Percentiles rank a stretch among this genome's conserved stretches.
Evolutionary conservation across 1,140 invertebrate species (phyloP).

Genomic region (Caenorhabditis remanei): DNA sequence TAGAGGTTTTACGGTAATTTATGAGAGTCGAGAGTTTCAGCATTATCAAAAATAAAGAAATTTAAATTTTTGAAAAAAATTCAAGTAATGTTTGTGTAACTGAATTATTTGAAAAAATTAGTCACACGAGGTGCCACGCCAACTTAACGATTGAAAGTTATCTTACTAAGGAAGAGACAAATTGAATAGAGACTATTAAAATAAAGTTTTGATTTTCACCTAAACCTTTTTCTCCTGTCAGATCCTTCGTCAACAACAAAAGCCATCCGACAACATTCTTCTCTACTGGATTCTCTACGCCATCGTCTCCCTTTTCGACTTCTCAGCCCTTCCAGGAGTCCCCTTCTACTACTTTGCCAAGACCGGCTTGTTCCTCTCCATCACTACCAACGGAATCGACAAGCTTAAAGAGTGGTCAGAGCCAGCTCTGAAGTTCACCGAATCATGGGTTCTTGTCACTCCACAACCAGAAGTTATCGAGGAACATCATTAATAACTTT

Average conservation of each 20-base stretch:
- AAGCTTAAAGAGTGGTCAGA: conserved; percentile 28
- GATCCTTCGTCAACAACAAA: conserved; percentile 12
- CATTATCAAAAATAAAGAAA: no score
- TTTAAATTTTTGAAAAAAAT: no score
- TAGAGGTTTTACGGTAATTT: no score
- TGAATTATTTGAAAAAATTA: no score
- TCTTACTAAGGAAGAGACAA: no score
- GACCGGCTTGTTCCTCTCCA: not conserved
- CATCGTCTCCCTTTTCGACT: conserved; percentile 21
- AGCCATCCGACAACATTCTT: conserved; percentile 21
- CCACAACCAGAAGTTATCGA: not conserved
- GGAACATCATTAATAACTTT: not conserved
- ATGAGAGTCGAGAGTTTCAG: no score
- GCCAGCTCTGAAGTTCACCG: conserved; percentile 26
- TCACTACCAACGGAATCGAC: conserved; percentile 1
- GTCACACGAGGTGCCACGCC: no score
- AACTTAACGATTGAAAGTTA: no score
- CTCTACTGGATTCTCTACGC: conserved; percentile 44
- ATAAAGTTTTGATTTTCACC: no score
- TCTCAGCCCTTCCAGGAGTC: not conserved
- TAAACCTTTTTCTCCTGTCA: not conserved
- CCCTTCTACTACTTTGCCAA: conserved; percentile 46
- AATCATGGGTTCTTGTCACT: conserved; percentile 22
- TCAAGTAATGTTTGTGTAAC: no score
- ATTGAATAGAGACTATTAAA: no score